These are phyloP conservation scores for Orbicella faveolata DNA, from an alignment of 64 coral and sea anemone genomes.

Conservation along the genomic window DNA sequence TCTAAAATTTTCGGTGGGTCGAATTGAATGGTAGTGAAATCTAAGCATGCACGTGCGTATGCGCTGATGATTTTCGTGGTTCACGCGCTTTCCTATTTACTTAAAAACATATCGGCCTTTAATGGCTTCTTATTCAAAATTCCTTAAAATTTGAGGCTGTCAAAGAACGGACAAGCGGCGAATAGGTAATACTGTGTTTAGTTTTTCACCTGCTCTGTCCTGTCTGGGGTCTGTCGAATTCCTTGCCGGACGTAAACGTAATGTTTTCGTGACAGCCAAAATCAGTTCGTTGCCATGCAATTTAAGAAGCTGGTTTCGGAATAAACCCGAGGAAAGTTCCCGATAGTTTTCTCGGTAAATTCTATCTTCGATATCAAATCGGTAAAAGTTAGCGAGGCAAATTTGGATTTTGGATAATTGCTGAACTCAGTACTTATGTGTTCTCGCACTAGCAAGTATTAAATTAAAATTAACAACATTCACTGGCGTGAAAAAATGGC, in stretches of 20 bases:
- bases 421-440: too few species aligned
- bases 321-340: neutral
- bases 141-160: neutral
- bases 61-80: too few species aligned
- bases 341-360: neutral
- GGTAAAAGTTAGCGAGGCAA: neutral
- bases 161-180: neutral
- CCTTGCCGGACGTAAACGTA: neutral
- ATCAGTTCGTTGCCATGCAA: slow-evolving; percentile 14
- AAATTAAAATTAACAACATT: too few species aligned
- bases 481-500: too few species aligned
- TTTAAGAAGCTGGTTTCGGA: slow-evolving; percentile 12
- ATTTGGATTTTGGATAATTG: neutral
- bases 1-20: slow-evolving; percentile 4
- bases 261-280: neutral
- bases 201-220: neutral
- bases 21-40: slow-evolving; percentile 29
- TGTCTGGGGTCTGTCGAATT: neutral
- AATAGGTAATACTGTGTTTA: neutral
- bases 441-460: too few species aligned
- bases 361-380: slow-evolving; percentile 2
- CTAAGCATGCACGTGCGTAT: slow-evolving; percentile 3
- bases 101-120: neutral
- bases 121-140: neutral
- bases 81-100: neutral